These are phyloP conservation scores for Lasioglossum marginatum DNA, from an alignment of 2,888 invertebrate species.

Conservation along the genomic window DNA sequence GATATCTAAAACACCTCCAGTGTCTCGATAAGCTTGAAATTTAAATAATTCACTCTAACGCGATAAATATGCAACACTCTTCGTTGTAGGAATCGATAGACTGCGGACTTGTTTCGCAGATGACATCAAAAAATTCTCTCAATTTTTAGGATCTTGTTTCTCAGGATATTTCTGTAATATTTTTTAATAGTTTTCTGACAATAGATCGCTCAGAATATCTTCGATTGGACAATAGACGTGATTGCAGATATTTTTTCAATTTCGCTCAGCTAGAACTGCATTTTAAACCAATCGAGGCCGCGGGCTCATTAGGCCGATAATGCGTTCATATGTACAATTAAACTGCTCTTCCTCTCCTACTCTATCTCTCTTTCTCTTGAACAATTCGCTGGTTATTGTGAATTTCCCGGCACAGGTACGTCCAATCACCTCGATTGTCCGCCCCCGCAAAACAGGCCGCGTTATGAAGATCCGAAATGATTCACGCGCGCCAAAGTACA, in stretches of 20 bases:
- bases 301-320: constrained; percentile 17
- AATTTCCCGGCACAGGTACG: constrained; percentile 5
- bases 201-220: not conserved
- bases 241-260: not conserved
- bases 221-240: not conserved
- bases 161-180: not conserved
- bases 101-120: no score
- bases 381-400: constrained; percentile 17
- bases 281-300: constrained; percentile 2
- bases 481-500: not conserved
- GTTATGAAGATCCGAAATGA: constrained; percentile 12
- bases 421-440: constrained; percentile 16
- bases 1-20: not conserved
- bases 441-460: not conserved
- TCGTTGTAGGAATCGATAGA: not conserved
- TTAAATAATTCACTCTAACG: not conserved
- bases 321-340: constrained; percentile 34
- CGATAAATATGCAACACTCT: not conserved
- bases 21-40: not conserved
- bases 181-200: not conserved
- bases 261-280: not conserved
- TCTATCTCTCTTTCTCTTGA: not conserved
- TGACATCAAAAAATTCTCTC: no score
- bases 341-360: not conserved
- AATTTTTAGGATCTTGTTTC: no score